phyloP scores from a whole-genome alignment of 2,888 invertebrate genomes.

The Heteropelma amictum region DNA sequence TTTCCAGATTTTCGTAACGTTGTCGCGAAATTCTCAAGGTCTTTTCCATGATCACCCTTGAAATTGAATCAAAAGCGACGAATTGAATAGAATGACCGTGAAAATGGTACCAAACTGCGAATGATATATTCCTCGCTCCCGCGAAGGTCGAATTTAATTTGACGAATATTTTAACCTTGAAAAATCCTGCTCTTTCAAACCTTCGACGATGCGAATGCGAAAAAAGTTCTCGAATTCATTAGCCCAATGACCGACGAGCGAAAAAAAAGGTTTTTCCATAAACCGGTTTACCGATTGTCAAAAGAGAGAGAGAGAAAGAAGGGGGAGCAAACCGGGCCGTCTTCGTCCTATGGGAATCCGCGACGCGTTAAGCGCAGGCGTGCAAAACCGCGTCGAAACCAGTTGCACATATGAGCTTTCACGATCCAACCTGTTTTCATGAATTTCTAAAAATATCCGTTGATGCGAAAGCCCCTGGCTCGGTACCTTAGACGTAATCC shows the following conservation, averaged over 20 bases:
- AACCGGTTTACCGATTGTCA: slow-evolving; percentile 48
- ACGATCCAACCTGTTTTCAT: slow-evolving; percentile 35
- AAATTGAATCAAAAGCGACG: background rate
- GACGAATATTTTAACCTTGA: slow-evolving; percentile 11
- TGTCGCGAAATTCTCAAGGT: no score
- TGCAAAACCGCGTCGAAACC: slow-evolving; percentile 22
- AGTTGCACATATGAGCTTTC: slow-evolving; percentile 25
- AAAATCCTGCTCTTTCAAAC: background rate
- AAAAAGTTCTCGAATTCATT: slow-evolving; percentile 13
- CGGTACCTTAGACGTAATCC: background rate
- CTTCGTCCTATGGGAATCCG: background rate
- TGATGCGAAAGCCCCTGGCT: slow-evolving; percentile 6
- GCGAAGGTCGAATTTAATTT: background rate
- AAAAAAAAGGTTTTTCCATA: slow-evolving; percentile 6
- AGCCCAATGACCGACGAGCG: background rate
- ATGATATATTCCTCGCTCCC: no score
- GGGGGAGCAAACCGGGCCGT: background rate
- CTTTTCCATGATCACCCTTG: no score
- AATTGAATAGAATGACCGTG: no score
- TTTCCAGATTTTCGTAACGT: no score
- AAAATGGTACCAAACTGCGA: no score
- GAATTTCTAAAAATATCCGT: slow-evolving; percentile 38
- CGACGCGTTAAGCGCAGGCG: background rate
- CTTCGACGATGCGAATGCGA: background rate
- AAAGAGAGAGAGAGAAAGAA: slow-evolving; percentile 18